Evolutionary conservation across 2,888 invertebrate genomes (phyloP), one percentile per base, ranked within the genome.

Genomic region (Nebria brevicollis): DNA sequence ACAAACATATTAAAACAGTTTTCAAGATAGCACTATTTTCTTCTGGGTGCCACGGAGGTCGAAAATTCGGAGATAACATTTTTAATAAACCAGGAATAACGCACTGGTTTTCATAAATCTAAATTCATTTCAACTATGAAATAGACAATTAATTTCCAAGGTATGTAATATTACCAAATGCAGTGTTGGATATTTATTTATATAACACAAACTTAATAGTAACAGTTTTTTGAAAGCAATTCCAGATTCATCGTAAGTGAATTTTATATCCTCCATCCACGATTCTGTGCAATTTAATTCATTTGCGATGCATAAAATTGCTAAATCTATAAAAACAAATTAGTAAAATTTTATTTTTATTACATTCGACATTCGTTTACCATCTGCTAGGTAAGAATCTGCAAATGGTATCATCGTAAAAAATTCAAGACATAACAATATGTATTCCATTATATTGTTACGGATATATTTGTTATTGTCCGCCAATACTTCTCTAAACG

Each of bases 171-270:
- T 66, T 26, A 82, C 82, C 77, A 74, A 74, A 72, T 73, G 34
- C 73, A 76, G 76, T n/a, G 77, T 66, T 10, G 68, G 76, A 43
- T 75, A 77, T 75, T 86, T 83, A 5, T 84, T 81, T 13, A 87
- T 83, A 75, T 85, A 84, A 11, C 84, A 86, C 1, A 88, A 66
- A 75, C 85, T 86, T 10, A 87, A 76, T 4, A 89, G 82, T 7
- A 89, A 76, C 34, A 84, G 86, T 82, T 87, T 88, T 82, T 87
- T 87, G 72, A 89, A 89, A n/a, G 84, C 81, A 15, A 88, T 83
- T 82, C 88, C 87, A 13, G 85, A 84, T 11, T 84, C 84, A 6
- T 82, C 85, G 1, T 84, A 75, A 6, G 84, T 84, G 75, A 88
- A 85, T 26, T 77, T 82, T 1, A 86, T 82, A 13, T 79, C 34